Evolutionary conservation across 2,888 invertebrate species (phyloP), one percentile per base, ranked within the genome.

Genomic region (Eupithecia subfuscata): DNA sequence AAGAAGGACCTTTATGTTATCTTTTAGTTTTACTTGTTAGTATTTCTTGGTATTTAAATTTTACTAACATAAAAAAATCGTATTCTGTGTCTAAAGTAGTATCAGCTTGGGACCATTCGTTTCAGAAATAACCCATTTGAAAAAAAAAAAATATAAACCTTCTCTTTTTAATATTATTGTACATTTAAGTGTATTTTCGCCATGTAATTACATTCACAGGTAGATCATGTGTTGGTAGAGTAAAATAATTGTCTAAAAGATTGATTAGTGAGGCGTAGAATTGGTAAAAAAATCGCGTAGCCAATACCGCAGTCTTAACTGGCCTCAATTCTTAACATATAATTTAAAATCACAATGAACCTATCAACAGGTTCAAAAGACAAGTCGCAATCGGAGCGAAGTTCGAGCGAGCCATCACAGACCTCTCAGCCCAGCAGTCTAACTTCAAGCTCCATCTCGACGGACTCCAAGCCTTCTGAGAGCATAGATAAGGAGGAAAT

Each of bases 331-430:
- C 37, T 37, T 37, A 37, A 45, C 45, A 45, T 14, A 43, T 45
- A 5, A 45, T 18, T 16, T 16, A 7, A 43, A 14, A 45, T 12
- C 45, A 45, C 45, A 45, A 45, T 45, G 45, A 45, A 45, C 45
- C 7, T 18, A 45, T 65, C 64, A 56, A 18, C 87, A 90, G 91
- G 90, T 82, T 86, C 92, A 75, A 94, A 94, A 86, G 94, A 94
- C 12, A 93, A 92, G 79, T 83, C 87, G 0, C 74, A 63, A 71
- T 75, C 88, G 8, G 92, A 92, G 18, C 87, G 93, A 60, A 90
- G 85, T 79, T 92, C 93, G 3, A 93, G 92, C 84, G 94, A 94
- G 60, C 91, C 93, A 91, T 92, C 82, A 94, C 93, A 85, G 94
- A 94, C 48, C 0, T 94, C 94, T 2, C 93, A 93, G 78, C 91